Percentiles rank a stretch among this genome's conserved stretches.
Conservation (phyloP, 2,113 vertebrate species). For the Tinamus guttatus region DNA sequence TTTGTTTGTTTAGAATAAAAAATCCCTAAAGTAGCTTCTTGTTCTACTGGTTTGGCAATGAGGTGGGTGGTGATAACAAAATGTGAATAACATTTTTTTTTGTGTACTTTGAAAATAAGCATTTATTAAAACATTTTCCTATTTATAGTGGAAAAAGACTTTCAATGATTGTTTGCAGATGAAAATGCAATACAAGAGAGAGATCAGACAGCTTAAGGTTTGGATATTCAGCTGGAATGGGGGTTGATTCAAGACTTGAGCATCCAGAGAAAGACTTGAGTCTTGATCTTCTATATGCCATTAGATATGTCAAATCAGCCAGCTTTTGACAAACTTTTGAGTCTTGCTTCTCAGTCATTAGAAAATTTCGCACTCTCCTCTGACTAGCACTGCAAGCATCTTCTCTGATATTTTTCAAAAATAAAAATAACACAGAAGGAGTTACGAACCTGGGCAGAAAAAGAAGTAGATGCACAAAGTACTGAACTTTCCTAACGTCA, state of each 20-base stretch:
- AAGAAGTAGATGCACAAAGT: background rate
- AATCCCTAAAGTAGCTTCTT: background rate
- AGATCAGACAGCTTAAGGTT: background rate
- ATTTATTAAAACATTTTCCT: background rate
- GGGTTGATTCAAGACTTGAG: accelerated
- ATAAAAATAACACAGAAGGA: accelerated
- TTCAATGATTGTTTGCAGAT: background rate
- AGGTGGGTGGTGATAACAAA: background rate
- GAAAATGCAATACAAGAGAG: background rate
- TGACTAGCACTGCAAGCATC: background rate
- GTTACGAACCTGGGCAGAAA: background rate
- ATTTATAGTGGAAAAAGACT: background rate
- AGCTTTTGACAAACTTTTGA: background rate
- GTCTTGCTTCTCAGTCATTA: background rate
- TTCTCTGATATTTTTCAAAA: background rate
- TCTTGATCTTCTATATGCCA: no score
- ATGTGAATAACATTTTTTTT: background rate
- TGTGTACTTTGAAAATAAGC: background rate
- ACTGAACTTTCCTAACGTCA: background rate
- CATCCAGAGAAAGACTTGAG: background rate
- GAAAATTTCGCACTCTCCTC: background rate
- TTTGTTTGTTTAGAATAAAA: background rate
- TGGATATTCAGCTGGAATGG: background rate
- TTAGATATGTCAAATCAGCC: background rate
- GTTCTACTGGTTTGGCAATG: background rate